phyloP scores from a whole-genome alignment of 2,113 vertebrate species.

The Casuarius casuarius region DNA sequence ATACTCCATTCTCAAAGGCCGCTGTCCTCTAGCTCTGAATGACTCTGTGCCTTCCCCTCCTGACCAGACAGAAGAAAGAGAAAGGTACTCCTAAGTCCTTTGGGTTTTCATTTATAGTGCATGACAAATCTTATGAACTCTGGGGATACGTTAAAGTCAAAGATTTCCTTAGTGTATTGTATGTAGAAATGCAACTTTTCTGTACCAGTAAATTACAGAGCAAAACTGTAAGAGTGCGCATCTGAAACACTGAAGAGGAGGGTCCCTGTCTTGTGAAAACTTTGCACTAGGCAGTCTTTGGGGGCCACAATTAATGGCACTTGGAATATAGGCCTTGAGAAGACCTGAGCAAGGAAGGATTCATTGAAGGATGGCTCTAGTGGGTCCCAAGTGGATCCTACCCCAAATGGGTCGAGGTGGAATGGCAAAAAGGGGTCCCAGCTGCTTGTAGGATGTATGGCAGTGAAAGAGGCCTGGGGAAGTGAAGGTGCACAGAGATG shows the following conservation, averaged over 20 bases:
- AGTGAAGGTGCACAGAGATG: neutral
- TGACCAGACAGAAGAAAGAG: neutral
- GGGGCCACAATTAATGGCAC: neutral
- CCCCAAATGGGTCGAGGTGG: rapidly evolving
- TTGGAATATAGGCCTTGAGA: neutral
- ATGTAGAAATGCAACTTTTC: neutral
- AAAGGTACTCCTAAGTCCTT: neutral
- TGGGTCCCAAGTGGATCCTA: neutral
- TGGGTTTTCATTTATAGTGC: neutral
- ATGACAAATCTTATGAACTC: neutral
- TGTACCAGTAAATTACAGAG: neutral
- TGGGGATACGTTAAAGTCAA: neutral
- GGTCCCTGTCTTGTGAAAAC: neutral
- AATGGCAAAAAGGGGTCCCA: neutral
- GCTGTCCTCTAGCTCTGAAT: neutral
- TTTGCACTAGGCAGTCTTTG: neutral
- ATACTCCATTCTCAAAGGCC: neutral
- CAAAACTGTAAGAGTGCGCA: neutral
- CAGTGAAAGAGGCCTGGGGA: neutral
- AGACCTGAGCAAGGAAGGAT: neutral
- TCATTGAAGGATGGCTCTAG: neutral
- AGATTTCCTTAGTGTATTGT: neutral
- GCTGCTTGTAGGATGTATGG: neutral
- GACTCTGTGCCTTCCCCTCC: neutral
- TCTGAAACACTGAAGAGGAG: neutral